Evolutionary conservation across 1,140 invertebrate genomes (phyloP).

Genomic region (Drosophila novamexicana): DNA sequence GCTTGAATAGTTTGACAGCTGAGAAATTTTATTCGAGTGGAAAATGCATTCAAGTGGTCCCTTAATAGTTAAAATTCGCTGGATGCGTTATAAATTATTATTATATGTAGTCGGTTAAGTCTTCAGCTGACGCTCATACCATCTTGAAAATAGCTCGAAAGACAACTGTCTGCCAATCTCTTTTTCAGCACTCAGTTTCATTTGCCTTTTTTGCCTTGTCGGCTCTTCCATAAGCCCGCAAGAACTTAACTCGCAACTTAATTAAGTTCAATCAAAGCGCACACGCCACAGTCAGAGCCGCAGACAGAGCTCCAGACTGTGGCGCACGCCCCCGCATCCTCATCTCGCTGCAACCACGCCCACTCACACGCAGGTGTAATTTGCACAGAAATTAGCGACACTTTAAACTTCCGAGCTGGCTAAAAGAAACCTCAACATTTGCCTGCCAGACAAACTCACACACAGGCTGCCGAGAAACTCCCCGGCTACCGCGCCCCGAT

Average conservation of each 20-base stretch:
- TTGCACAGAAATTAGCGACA: slow-evolving; percentile 64
- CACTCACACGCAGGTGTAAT: slow-evolving; percentile 43
- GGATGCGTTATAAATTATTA: no score
- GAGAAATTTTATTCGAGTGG: not conserved
- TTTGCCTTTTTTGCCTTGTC: not conserved
- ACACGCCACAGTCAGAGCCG: slow-evolving; percentile 45
- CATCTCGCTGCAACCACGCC: not conserved
- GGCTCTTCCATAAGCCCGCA: slow-evolving; percentile 1
- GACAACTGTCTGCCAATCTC: not conserved
- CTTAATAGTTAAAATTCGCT: slow-evolving; percentile 10
- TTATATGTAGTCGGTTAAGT: no score
- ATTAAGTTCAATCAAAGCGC: slow-evolving; percentile 60
- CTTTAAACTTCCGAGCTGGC: slow-evolving; percentile 37
- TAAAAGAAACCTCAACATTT: slow-evolving; percentile 46
- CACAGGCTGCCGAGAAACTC: slow-evolving; percentile 13
- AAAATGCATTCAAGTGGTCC: not conserved
- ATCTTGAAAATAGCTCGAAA: not conserved
- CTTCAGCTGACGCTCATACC: no score
- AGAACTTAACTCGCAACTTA: slow-evolving; percentile 38
- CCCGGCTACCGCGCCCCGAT: not conserved
- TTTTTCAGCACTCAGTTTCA: not conserved
- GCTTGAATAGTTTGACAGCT: not conserved
- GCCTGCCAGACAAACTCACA: slow-evolving; percentile 29
- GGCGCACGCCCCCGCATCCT: not conserved
- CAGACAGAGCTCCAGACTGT: slow-evolving; percentile 38